Evolutionary conservation across 2,797 vertebrate genomes (phyloP).

Genomic region (Rhinoraja longicauda): DNA sequence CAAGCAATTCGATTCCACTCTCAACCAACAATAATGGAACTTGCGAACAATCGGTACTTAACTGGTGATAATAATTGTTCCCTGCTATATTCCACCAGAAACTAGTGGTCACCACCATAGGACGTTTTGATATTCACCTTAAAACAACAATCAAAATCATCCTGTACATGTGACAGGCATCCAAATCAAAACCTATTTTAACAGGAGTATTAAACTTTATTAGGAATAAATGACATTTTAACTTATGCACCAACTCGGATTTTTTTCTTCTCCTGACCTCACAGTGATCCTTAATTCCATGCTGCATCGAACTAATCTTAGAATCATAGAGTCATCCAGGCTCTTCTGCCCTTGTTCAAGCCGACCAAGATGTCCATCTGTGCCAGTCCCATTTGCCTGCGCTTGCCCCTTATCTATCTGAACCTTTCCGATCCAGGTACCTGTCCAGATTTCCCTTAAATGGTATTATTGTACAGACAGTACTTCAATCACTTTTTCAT

Average conservation of each 20-base stretch:
- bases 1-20: background rate
- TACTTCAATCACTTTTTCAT: no score
- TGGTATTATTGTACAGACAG: no score
- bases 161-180: no score
- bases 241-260: background rate
- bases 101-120: background rate
- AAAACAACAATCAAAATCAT: background rate
- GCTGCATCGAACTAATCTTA: background rate
- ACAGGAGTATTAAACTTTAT: background rate
- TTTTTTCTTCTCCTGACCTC: background rate
- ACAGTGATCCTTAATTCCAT: no score
- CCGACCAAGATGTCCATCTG: no score
- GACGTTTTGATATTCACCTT: background rate
- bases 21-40: background rate
- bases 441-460: no score
- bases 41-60: background rate
- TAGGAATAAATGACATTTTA: background rate
- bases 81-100: background rate
- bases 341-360: no score
- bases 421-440: no score
- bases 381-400: no score
- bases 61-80: background rate
- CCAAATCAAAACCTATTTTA: no score
- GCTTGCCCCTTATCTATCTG: no score
- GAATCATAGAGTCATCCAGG: no score